These are phyloP conservation scores for Agelaius phoeniceus DNA, from an alignment of 2,113 vertebrate species.

Conservation along the genomic window DNA sequence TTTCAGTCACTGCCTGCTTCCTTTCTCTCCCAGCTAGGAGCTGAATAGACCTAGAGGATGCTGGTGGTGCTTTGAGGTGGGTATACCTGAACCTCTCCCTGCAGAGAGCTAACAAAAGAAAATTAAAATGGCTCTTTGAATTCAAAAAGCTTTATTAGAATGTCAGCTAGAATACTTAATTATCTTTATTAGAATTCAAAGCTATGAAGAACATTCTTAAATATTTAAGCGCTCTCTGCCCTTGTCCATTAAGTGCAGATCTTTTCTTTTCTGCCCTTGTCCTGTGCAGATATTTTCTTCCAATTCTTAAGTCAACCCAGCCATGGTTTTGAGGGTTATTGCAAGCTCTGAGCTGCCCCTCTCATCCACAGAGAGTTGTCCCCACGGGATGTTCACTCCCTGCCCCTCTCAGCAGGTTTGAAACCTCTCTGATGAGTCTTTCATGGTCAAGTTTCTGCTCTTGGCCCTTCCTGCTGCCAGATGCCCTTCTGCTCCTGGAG, in stretches of 20 bases:
- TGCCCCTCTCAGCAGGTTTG: not conserved
- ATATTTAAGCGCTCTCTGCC: conserved; percentile 30
- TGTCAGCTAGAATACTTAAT: conserved; percentile 35
- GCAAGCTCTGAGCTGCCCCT: not conserved
- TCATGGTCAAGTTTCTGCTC: not conserved
- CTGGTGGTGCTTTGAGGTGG: not conserved
- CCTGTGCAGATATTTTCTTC: not conserved
- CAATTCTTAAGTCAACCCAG: not conserved
- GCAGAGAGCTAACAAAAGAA: not conserved
- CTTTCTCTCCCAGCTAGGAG: not conserved
- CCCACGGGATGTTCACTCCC: not conserved
- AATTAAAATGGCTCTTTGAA: conserved; percentile 5
- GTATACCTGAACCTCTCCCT: not conserved
- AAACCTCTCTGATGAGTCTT: not conserved
- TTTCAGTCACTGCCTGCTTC: not conserved
- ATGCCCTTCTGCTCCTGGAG: accelerated
- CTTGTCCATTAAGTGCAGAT: not conserved
- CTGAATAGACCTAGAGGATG: not conserved
- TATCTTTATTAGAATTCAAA: conserved; percentile 50
- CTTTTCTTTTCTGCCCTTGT: not conserved
- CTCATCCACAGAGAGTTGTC: not conserved
- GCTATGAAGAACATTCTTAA: not conserved
- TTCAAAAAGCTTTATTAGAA: conserved; percentile 23
- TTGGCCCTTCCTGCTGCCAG: not conserved
- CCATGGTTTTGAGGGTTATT: not conserved